Evolutionary conservation across 2,113 vertebrate species (phyloP).

Genomic region (Zosterops japonicus): DNA sequence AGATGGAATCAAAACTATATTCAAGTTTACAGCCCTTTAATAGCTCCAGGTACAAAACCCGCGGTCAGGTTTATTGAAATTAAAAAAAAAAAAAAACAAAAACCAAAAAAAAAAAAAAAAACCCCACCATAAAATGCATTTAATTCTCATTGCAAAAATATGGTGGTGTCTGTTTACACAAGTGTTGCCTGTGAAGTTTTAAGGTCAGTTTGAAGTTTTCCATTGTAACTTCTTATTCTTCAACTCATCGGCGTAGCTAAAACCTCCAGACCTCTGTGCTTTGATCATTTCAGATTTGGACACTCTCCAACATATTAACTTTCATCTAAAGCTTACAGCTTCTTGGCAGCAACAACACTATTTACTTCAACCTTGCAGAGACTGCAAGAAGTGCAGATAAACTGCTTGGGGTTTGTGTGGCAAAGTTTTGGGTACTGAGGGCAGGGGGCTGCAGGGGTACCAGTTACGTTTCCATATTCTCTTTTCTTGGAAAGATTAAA

Average conservation of each 20-base stretch:
- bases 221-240: constrained; percentile 5
- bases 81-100: neutral
- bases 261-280: neutral
- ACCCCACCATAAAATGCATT: neutral
- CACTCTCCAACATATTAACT: neutral
- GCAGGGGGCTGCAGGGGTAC: neutral
- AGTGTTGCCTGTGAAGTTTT: neutral
- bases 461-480: neutral
- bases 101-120: neutral
- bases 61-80: neutral
- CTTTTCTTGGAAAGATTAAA: neutral
- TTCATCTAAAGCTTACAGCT: constrained; percentile 2
- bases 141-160: neutral
- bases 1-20: neutral
- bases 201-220: neutral
- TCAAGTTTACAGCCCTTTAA: neutral
- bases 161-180: neutral
- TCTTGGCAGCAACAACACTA: neutral
- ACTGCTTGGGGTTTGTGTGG: neutral
- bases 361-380: neutral
- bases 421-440: neutral
- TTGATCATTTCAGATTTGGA: constrained; percentile 33
- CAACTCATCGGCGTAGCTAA: neutral
- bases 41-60: neutral
- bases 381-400: neutral